Conservation (phyloP, 1,140 invertebrate genomes). For the Drosophila obscura region DNA sequence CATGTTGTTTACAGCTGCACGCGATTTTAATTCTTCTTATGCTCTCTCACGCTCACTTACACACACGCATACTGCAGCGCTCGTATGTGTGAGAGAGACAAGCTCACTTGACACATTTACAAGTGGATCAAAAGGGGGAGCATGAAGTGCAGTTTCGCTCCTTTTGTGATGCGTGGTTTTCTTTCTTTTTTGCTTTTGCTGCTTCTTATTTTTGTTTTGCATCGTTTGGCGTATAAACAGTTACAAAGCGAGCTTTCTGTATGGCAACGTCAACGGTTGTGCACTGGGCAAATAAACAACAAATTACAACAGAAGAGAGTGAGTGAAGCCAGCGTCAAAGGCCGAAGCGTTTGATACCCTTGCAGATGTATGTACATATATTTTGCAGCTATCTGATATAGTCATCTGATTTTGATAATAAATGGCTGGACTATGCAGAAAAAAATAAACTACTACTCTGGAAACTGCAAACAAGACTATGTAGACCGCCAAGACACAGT, state of each 20-base stretch:
- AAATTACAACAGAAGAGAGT: slow-evolving; percentile 29
- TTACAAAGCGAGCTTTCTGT: slow-evolving; percentile 59
- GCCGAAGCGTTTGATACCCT: too few species aligned
- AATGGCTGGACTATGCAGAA: too few species aligned
- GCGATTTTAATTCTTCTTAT: slow-evolving; percentile 57
- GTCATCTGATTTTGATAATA: too few species aligned
- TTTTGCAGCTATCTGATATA: too few species aligned
- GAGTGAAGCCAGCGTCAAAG: too few species aligned
- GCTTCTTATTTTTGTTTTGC: slow-evolving; percentile 58
- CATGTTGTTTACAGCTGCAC: slow-evolving; percentile 50
- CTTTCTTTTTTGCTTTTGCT: slow-evolving; percentile 43
- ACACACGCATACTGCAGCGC: slow-evolving; percentile 9
- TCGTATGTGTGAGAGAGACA: slow-evolving; percentile 7
- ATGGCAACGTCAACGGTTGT: slow-evolving; percentile 76
- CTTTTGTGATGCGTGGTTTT: slow-evolving; percentile 45
- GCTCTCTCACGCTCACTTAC: slow-evolving; percentile 50
- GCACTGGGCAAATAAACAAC: slow-evolving; percentile 68
- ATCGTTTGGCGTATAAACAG: slow-evolving; percentile 72
- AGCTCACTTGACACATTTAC: slow-evolving; percentile 61
- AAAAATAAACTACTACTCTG: too few species aligned
- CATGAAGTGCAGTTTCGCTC: slow-evolving; percentile 38
- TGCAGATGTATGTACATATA: too few species aligned
- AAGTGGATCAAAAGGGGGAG: slow-evolving; percentile 47
- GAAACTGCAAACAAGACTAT: too few species aligned
- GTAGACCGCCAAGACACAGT: too few species aligned